Evolutionary conservation across 35 echinoderm and acorn worm genomes (phyloP).

Genomic region (Strongylocentrotus purpuratus): DNA sequence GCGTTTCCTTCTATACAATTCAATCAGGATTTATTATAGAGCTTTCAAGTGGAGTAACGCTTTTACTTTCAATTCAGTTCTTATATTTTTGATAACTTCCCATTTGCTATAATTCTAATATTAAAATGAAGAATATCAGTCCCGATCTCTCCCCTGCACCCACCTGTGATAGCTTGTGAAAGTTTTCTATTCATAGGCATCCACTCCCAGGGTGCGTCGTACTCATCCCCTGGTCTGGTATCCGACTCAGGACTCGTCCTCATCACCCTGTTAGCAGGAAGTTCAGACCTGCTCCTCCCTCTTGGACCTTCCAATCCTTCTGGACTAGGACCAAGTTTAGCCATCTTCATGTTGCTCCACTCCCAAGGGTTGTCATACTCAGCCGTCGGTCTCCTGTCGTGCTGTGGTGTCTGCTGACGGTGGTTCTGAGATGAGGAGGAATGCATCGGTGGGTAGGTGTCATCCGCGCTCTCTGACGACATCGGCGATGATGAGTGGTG

Average conservation of each 20-base stretch:
- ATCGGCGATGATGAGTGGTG: slow-evolving; percentile 47
- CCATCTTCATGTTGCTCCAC: slow-evolving; percentile 68
- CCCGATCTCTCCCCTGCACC: not conserved
- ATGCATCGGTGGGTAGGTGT: slow-evolving; percentile 46
- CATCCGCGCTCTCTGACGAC: slow-evolving; percentile 65
- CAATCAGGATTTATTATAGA: no score
- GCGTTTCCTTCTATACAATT: no score
- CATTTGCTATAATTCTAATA: no score
- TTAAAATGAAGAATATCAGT: no score
- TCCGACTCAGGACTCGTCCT: slow-evolving; percentile 76
- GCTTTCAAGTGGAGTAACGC: not conserved
- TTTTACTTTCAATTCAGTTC: no score
- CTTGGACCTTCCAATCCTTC: slow-evolving; percentile 49
- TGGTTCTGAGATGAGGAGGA: slow-evolving; percentile 25
- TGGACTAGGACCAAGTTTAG: slow-evolving; percentile 46
- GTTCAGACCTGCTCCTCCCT: slow-evolving; percentile 81
- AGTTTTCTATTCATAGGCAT: slow-evolving; percentile 79
- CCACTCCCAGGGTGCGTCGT: slow-evolving; percentile 99
- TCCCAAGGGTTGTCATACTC: slow-evolving; percentile 99
- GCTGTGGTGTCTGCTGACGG: slow-evolving; percentile 80
- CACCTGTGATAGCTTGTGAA: slow-evolving; percentile 72
- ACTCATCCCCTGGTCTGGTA: slow-evolving; percentile 86
- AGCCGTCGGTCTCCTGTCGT: slow-evolving; percentile 72
- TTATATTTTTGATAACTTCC: no score
- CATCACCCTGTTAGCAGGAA: slow-evolving; percentile 31